A percentile compares a stretch with the other conserved stretches of the same genome.
Conservation (phyloP, 2,888 invertebrate genomes). For the Cheilosia urbana region DNA sequence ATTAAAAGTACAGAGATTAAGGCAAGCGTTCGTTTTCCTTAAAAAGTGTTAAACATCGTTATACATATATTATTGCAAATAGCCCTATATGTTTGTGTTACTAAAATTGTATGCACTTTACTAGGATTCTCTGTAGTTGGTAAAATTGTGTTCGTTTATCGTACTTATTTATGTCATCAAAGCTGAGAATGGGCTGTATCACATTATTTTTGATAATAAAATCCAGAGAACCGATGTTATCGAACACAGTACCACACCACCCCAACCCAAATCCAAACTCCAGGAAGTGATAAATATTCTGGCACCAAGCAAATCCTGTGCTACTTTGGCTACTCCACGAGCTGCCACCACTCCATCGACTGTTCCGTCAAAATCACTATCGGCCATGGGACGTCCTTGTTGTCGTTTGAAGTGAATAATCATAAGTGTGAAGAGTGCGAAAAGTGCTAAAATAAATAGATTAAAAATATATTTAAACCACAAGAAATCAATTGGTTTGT, state of each 20-base stretch:
- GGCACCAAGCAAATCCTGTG: conserved; percentile 87
- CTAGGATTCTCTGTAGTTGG: conserved; percentile 1
- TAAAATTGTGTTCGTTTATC: background rate
- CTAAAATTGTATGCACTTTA: background rate
- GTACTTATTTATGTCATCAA: conserved; percentile 86
- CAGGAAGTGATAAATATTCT: conserved; percentile 91
- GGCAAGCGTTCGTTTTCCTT: conserved; percentile 10
- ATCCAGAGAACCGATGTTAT: conserved; percentile 94
- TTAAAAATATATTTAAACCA: background rate
- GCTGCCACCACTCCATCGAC: conserved; percentile 89
- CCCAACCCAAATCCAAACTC: conserved; percentile 94
- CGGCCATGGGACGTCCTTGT: conserved; percentile 87
- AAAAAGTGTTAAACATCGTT: background rate
- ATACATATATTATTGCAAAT: background rate
- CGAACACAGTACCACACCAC: conserved; percentile 92
- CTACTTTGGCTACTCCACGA: conserved; percentile 85
- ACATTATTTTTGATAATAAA: conserved; percentile 94
- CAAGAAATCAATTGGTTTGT: too few species aligned
- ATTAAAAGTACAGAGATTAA: background rate
- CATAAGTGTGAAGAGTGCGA: conserved; percentile 95
- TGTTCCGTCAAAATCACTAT: conserved; percentile 87
- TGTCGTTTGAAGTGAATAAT: conserved; percentile 96
- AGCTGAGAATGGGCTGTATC: conserved; percentile 92
- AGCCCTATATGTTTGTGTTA: background rate
- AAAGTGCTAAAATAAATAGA: conserved; percentile 87